These are phyloP conservation scores for Scolopax mira DNA, from an alignment of 2,113 vertebrate species.

Conservation along the genomic window DNA sequence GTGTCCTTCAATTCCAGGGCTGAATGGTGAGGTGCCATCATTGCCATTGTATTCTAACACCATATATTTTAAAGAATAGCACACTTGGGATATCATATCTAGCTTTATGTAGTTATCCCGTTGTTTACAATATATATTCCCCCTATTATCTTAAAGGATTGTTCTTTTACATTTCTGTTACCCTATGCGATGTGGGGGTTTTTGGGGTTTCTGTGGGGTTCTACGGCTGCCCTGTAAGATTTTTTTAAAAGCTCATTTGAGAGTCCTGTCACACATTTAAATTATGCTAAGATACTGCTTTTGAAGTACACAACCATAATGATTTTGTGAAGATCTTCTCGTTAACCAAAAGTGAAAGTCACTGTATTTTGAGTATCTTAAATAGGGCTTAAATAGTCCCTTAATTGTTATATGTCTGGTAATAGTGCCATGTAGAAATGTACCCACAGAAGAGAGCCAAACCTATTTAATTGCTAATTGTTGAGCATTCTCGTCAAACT, in stretches of 20 bases:
- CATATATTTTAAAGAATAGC: constrained; percentile 57
- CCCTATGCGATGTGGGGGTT: neutral
- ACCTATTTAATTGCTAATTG: neutral
- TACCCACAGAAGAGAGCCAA: neutral
- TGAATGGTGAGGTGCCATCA: constrained; percentile 47
- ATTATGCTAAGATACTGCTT: neutral
- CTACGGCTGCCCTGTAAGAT: neutral
- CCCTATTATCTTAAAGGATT: neutral
- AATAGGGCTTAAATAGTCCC: neutral
- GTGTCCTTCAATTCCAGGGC: constrained; percentile 20
- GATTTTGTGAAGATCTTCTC: neutral
- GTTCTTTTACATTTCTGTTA: neutral
- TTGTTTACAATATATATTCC: neutral
- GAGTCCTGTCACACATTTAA: neutral
- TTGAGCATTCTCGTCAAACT: neutral
- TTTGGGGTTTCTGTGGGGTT: neutral
- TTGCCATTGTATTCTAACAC: constrained; percentile 52
- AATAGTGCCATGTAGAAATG: neutral
- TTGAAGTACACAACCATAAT: neutral
- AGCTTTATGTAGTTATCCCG: neutral
- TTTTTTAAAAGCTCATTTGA: neutral
- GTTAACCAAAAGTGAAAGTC: neutral
- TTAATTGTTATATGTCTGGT: neutral
- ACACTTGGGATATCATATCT: constrained; percentile 21
- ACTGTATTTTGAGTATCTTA: neutral